A percentile compares a stretch with the other conserved stretches of the same genome.
Evolutionary conservation across 2,113 vertebrate species (phyloP).

Genomic region (Deroptyus accipitrinus): DNA sequence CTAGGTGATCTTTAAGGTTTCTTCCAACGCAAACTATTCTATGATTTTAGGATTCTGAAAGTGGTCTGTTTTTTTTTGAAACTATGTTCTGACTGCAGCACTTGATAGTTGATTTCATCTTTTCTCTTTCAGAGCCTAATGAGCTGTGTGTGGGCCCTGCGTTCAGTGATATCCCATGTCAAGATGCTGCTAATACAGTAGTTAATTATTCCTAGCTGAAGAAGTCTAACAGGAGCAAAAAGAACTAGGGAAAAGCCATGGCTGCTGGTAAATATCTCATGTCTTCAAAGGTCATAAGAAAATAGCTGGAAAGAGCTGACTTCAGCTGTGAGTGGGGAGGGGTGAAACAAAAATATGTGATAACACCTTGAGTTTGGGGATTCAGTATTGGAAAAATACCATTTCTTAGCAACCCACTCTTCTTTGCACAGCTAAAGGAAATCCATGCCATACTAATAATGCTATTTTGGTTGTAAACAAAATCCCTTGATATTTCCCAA

Average conservation of each 20-base stretch:
- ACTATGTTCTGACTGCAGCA: background rate
- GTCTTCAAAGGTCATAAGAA: background rate
- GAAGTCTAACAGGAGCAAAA: slow-evolving; percentile 60
- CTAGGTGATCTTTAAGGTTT: background rate
- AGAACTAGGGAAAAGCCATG: slow-evolving; percentile 77
- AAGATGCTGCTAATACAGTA: slow-evolving; percentile 63
- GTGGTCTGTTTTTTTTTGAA: background rate
- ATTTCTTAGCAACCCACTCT: background rate
- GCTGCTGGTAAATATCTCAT: slow-evolving; percentile 83
- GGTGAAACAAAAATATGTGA: background rate
- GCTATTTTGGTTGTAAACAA: background rate
- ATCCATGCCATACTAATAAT: background rate
- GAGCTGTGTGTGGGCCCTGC: slow-evolving; percentile 63
- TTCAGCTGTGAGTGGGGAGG: background rate
- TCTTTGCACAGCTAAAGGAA: background rate
- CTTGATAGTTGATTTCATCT: background rate
- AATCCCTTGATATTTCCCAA: background rate
- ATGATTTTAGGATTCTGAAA: background rate
- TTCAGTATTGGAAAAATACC: background rate
- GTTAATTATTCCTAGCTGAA: slow-evolving; percentile 69
- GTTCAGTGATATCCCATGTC: slow-evolving; percentile 34
- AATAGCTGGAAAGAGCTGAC: background rate
- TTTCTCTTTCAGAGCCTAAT: slow-evolving; percentile 71
- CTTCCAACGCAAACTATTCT: background rate
- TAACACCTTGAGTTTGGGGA: background rate